Percentiles rank a stretch among this genome's conserved stretches.
phyloP scores from a whole-genome alignment of 2,797 vertebrate genomes.

The Echeneis naucrates region DNA sequence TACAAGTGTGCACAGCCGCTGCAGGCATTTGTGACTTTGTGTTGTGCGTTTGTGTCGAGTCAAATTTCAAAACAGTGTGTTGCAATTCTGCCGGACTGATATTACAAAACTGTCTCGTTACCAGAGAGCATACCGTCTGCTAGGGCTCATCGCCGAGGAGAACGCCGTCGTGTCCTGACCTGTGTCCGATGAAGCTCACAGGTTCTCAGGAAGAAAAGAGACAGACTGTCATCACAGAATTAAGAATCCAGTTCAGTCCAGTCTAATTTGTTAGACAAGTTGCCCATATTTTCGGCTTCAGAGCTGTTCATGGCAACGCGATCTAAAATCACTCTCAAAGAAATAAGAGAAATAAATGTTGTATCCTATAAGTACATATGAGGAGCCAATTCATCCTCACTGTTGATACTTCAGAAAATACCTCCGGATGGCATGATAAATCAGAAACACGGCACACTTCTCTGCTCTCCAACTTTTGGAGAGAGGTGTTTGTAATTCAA shows the following conservation, averaged over 20 bases:
- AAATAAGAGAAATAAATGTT: conserved; percentile 14
- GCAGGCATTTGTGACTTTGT: not conserved
- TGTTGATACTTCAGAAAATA: conserved; percentile 19
- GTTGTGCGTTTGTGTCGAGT: conserved; percentile 16
- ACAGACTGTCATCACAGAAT: conserved; percentile 1
- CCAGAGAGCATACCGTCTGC: conserved; percentile 4
- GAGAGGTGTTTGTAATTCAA: conserved; percentile 36
- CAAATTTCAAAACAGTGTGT: conserved; percentile 33
- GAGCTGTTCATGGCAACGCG: not conserved
- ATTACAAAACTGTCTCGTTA: conserved; percentile 60
- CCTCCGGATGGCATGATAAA: conserved; percentile 40
- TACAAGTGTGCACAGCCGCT: conserved; percentile 4
- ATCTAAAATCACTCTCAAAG: conserved; percentile 15
- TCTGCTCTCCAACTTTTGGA: conserved; percentile 24
- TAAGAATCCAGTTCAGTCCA: not conserved
- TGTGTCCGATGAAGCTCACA: not conserved
- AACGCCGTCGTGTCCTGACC: conserved; percentile 9
- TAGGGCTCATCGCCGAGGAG: not conserved
- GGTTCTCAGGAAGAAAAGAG: conserved; percentile 9
- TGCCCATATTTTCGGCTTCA: conserved; percentile 19
- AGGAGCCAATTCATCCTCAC: conserved; percentile 41
- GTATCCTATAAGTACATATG: conserved; percentile 24
- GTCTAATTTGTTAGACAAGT: conserved; percentile 18
- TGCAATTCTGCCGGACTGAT: conserved; percentile 48
- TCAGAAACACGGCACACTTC: conserved; percentile 25